A percentile compares a stretch with the other conserved stretches of the same genome.
phyloP scores from a whole-genome alignment of 2,888 invertebrate species.

The Brenthis ino region DNA sequence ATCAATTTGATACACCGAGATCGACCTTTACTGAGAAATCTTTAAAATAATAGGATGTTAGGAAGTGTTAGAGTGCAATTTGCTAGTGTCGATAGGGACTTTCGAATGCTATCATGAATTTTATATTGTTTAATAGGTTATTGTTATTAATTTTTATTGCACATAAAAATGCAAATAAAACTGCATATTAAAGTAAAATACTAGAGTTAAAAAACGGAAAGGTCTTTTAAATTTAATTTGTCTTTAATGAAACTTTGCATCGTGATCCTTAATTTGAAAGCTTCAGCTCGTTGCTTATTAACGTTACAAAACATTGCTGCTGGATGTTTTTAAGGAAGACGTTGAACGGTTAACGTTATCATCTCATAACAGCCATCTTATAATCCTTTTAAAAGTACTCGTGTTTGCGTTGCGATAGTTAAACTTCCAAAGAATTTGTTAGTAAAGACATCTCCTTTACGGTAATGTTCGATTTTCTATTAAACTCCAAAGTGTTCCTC shows the following conservation, averaged over 20 bases:
- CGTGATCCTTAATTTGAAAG: constrained; percentile 13
- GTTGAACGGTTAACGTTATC: constrained; percentile 29
- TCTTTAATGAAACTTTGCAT: neutral
- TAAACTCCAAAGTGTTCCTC: constrained; percentile 81
- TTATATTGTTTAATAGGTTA: constrained; percentile 28
- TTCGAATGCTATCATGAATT: constrained; percentile 45
- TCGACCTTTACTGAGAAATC: constrained; percentile 64
- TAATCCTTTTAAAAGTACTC: constrained; percentile 43
- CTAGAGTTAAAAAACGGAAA: neutral
- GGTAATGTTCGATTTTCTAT: constrained; percentile 83
- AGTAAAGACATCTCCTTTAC: constrained; percentile 80
- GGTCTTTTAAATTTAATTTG: constrained; percentile 4
- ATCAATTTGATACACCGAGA: constrained; percentile 68
- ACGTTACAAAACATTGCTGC: constrained; percentile 18
- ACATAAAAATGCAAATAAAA: constrained; percentile 27
- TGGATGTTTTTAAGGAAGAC: constrained; percentile 22
- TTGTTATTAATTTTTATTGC: constrained; percentile 22
- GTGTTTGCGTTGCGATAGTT: constrained; percentile 51
- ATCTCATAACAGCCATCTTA: constrained; percentile 37
- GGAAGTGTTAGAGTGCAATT: constrained; percentile 49
- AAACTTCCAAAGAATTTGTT: constrained; percentile 77
- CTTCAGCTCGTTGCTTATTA: constrained; percentile 17
- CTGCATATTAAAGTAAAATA: neutral
- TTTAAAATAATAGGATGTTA: constrained; percentile 44
- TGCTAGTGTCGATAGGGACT: constrained; percentile 50